These are phyloP conservation scores for Papilio demoleus DNA, from an alignment of 2,888 invertebrate species.

Conservation along the genomic window DNA sequence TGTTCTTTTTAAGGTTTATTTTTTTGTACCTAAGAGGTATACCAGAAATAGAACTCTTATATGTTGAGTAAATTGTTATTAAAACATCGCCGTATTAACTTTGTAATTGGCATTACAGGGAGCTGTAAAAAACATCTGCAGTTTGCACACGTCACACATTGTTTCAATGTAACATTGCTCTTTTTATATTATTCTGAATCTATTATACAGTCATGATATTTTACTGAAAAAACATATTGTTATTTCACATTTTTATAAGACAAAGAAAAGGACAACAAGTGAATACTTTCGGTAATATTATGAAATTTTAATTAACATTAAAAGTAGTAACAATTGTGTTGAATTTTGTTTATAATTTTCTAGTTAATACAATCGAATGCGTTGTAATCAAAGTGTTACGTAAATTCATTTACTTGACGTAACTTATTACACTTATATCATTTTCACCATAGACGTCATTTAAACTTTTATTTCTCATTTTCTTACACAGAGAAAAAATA, in stretches of 20 bases:
- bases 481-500: too few relatives aligned
- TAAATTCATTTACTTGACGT: neutral
- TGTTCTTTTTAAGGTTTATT: too few relatives aligned
- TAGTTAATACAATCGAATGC: neutral
- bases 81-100: neutral
- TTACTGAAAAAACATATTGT: too few relatives aligned
- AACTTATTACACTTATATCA: neutral
- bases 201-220: too few relatives aligned
- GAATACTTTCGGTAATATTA: neutral
- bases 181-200: too few relatives aligned
- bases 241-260: too few relatives aligned
- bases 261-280: too few relatives aligned
- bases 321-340: slow-evolving; percentile 1
- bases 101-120: neutral
- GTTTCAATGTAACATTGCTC: neutral
- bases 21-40: too few relatives aligned
- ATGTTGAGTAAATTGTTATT: neutral
- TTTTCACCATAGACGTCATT: neutral
- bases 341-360: neutral
- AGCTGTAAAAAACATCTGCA: slow-evolving; percentile 10
- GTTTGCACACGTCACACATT: neutral
- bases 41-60: too few relatives aligned
- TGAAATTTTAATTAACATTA: neutral
- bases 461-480: too few relatives aligned
- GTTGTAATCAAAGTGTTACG: neutral